Percentiles rank a stretch among this genome's conserved stretches.
These are phyloP conservation scores for Hetaerina americana DNA, from an alignment of 1,140 invertebrate genomes.

Conservation along the genomic window DNA sequence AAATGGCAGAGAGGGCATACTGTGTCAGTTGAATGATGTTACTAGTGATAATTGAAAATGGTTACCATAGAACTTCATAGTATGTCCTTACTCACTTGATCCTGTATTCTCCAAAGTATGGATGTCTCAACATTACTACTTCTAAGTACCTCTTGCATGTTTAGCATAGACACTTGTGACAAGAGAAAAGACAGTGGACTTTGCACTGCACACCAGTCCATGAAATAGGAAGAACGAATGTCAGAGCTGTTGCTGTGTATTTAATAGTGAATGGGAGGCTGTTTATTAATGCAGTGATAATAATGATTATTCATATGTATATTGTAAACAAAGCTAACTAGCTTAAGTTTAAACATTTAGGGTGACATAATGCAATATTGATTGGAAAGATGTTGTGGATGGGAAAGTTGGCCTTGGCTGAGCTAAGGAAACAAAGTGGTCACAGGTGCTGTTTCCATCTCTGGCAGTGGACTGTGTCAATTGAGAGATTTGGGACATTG, in stretches of 20 bases:
- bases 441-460: background rate
- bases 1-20: background rate
- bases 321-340: background rate
- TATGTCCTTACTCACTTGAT: background rate
- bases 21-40: background rate
- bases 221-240: background rate
- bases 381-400: background rate
- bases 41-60: background rate
- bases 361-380: background rate
- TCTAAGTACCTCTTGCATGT: background rate
- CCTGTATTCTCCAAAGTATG: background rate
- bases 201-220: background rate
- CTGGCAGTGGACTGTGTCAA: background rate
- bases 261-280: background rate
- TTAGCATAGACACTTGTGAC: background rate
- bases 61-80: background rate
- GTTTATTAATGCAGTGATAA: background rate
- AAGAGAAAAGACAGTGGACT: background rate
- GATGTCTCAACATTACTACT: background rate
- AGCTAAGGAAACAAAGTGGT: background rate
- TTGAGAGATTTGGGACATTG: too few species aligned
- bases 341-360: background rate
- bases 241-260: background rate
- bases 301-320: background rate
- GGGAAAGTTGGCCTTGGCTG: background rate